These are phyloP conservation scores for Tenrec ecaudatus DNA, from an alignment of 2,113 vertebrate genomes.

Conservation along the genomic window DNA sequence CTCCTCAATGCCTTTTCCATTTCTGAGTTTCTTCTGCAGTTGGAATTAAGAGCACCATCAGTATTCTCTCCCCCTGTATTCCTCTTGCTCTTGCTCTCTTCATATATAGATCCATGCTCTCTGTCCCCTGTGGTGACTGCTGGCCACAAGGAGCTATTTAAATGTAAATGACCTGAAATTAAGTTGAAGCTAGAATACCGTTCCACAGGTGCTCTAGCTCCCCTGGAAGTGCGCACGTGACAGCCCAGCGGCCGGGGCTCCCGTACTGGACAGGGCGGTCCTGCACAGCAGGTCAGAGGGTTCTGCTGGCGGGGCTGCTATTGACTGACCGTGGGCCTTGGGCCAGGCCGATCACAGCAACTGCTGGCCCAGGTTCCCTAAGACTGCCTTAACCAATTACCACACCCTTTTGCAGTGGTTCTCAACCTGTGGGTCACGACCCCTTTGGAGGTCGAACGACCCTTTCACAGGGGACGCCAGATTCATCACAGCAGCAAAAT, in stretches of 20 bases:
- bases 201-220: neutral
- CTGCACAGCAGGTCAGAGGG: neutral
- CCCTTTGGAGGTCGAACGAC: too few relatives aligned
- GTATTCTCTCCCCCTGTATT: neutral
- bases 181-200: conserved; percentile 4
- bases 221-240: neutral
- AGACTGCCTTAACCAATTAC: neutral
- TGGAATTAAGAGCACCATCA: neutral
- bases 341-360: neutral
- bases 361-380: neutral
- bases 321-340: neutral
- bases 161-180: conserved; percentile 31
- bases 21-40: neutral
- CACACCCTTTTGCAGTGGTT: neutral
- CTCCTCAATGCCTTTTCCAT: conserved; percentile 14
- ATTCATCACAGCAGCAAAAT: too few relatives aligned
- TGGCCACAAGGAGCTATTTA: neutral
- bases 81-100: neutral
- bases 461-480: too few relatives aligned
- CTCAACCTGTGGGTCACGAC: too few relatives aligned
- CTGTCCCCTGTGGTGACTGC: neutral
- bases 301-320: accelerated
- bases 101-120: neutral
- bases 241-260: neutral
- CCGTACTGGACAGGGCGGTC: neutral